Evolutionary conservation across 2,888 invertebrate genomes (phyloP), one percentile per base, ranked within the genome.

Genomic region (Caradrina kadenii): DNA sequence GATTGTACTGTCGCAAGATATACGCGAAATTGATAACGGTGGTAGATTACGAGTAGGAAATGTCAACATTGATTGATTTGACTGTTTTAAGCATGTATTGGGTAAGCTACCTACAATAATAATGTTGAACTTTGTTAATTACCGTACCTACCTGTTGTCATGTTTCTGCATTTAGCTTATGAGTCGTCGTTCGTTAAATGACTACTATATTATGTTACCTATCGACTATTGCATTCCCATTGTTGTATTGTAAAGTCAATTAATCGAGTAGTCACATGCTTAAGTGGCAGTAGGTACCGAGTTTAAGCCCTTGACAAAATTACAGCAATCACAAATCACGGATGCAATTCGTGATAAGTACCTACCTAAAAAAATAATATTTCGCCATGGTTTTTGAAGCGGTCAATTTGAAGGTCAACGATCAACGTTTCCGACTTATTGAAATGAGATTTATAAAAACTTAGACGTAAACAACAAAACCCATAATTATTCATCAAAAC

Each of bases 41-140:
- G 50, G 49, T 53, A 42, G 54, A 60, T 73, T 73, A 26, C 35
- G 42, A 45, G 22, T 49, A 49, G 54, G 52, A 65, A 7, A 66
- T 56, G 55, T 70, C 45, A 65, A 59, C 63, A 66, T 62, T 66
- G 26, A 76, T 76, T 52, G 17, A 53, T 73, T 55, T 63, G 55
- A 4, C 10, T 48, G 31, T 35, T 35, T 10, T n/a, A 15, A 22
- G 74, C 64, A 58, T 48, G 22, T 56, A 42, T n/a, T 21, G 39
- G 11, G 13, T 59, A 26, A 4, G 26, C n/a, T 26, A 26, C 15
- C 45, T 45, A 45, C 45, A 15, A 42, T 42, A 60, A 17, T 35
- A 8, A 17, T 56, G 17, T 49, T 63, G 62, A 63, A 56, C 66
- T 74, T 39, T 48, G 50, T 59, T 70, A 52, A 70, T 35, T 48